phyloP scores from a whole-genome alignment of 1,140 invertebrate species.

The Paraescarpia echinospica region DNA sequence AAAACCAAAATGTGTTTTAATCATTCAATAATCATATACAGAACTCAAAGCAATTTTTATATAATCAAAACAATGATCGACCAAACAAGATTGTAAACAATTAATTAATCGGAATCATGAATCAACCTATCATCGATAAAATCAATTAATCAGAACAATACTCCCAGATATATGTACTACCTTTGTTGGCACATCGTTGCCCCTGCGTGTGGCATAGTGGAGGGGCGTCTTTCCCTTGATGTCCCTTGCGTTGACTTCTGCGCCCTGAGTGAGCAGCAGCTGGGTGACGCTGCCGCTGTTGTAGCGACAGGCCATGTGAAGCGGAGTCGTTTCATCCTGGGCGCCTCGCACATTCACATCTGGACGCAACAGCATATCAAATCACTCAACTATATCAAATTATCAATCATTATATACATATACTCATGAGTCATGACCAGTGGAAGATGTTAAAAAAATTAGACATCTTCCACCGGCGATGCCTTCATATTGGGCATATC shows the following conservation, averaged over 20 bases:
- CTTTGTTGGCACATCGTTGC: conserved; percentile 28
- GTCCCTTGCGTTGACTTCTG: conserved; percentile 27
- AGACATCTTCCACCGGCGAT: no score
- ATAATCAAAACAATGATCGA: no score
- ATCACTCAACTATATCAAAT: not conserved
- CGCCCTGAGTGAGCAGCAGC: conserved; percentile 20
- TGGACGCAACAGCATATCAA: not conserved
- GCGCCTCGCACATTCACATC: conserved; percentile 27
- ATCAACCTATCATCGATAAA: no score
- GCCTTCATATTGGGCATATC: no score
- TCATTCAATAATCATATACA: no score
- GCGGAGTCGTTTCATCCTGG: conserved; percentile 26
- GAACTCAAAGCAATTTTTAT: no score
- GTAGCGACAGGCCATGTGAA: conserved; percentile 31
- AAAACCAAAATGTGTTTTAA: no score
- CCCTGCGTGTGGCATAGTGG: conserved; percentile 29
- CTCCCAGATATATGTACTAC: not conserved
- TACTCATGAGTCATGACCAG: no score
- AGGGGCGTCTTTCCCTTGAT: conserved; percentile 31
- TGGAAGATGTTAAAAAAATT: no score
- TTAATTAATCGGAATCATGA: no score
- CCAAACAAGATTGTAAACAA: no score
- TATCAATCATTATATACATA: not conserved
- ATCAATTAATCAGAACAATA: no score
- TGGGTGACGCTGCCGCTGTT: conserved; percentile 24